Evolutionary conservation across 1,140 invertebrate genomes (phyloP).

Genomic region (Monochamus saltuarius): DNA sequence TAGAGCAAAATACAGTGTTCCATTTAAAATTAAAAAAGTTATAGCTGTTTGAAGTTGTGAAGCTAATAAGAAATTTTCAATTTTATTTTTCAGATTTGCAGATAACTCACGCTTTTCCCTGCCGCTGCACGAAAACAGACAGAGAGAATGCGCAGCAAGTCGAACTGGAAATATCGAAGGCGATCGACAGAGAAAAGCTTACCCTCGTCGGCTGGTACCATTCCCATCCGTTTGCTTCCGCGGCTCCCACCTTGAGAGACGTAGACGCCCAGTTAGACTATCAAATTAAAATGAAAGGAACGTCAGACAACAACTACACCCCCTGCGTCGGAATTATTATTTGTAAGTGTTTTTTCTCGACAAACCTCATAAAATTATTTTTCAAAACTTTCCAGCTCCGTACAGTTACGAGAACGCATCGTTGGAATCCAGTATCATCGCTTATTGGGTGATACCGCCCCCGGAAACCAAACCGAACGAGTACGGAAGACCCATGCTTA

Average conservation of each 20-base stretch:
- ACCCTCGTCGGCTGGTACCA: conserved; percentile 94
- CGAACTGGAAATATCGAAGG: conserved; percentile 78
- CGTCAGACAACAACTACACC: conserved; percentile 83
- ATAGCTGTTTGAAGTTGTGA: too few relatives aligned
- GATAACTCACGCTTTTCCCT: conserved; percentile 88
- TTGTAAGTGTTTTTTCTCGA: conserved; percentile 68
- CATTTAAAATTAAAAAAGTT: too few relatives aligned
- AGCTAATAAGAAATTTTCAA: background rate
- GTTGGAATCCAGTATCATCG: conserved; percentile 77
- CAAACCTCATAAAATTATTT: too few relatives aligned
- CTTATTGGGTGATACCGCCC: conserved; percentile 93
- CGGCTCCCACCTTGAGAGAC: conserved; percentile 86
- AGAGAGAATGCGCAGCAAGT: conserved; percentile 69
- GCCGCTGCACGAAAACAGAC: conserved; percentile 78
- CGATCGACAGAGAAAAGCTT: conserved; percentile 78
- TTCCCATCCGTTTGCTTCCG: conserved; percentile 86
- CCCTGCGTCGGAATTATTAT: conserved; percentile 92
- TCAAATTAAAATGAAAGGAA: conserved; percentile 91
- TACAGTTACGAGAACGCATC: conserved; percentile 78
- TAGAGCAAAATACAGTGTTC: too few relatives aligned
- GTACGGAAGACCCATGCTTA: conserved; percentile 86
- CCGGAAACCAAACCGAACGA: conserved; percentile 87
- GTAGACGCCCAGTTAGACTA: conserved; percentile 92
- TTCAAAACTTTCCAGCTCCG: conserved; percentile 79
- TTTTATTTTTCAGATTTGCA: conserved; percentile 68